Base-by-base conservation (phyloP, 2,113 vertebrate genomes). In the Cervus canadensis region DNA sequence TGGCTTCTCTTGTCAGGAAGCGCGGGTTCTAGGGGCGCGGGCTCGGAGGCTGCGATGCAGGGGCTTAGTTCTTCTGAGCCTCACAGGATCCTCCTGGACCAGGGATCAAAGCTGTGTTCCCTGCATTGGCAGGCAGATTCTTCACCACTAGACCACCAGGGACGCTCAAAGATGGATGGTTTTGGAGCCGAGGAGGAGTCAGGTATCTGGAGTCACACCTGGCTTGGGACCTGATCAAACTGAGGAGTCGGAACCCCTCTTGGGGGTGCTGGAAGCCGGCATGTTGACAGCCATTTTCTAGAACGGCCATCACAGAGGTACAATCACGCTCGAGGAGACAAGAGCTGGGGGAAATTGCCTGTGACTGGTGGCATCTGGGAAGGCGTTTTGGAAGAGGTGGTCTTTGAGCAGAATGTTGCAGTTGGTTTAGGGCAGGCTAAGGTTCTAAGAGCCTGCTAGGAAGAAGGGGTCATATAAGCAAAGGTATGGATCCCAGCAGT, bases 1-100 rank as follows among this genome's bases (percentile, higher is more conserved):
- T 14, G 71, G 71, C 36, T 13, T 76, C 71, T 26, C 36, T 43
- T 12, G 36, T 7, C 3, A 5, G 10, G 36, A 25, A 3, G 6
- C 12, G 0, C 7, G 23, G 12, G 36, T 40, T 76, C 6, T 7
- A 40, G 12, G 36, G 6, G 23, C 3, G 1, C 7, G 23, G 3
- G 71, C 23, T 26, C 6, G 0, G 40, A 2, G 3, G 40, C 26
- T 26, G 23, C 0, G 1, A 23, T 4, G 12, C 40, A 0, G 36
- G n/a, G 6, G 23, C 71, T 74, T 14, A 6, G 10, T 14, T 43
- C 36, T 23, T 40, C 11, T 3, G 11, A 43, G 21, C 36, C 36
- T 7, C 3, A 3, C 0, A 0, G 23, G 36, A 26, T 14, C 23
- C 23, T 76, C 12, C 23, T 0, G 0, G 23, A 43, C 36, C 40